Evolutionary conservation across 2,113 vertebrate genomes (phyloP).

Genomic region (Anoplopoma fimbria): DNA sequence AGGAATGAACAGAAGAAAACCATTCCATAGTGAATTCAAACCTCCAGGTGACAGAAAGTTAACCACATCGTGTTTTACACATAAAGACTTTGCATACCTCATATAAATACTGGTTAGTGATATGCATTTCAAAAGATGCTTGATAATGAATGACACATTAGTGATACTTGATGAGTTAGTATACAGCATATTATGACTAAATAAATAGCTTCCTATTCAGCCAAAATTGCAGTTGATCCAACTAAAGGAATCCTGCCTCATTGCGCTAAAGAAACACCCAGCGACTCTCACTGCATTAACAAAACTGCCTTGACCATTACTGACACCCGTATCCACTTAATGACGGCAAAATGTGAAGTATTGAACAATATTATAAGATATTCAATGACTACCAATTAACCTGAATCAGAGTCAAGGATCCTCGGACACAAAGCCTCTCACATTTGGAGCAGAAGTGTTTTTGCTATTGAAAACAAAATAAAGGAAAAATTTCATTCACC

Average conservation of each 20-base stretch:
- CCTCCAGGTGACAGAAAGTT: conserved; percentile 15
- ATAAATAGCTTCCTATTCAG: conserved; percentile 14
- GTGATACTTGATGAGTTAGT: conserved; percentile 38
- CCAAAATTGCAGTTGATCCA: neutral
- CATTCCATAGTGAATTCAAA: conserved; percentile 8
- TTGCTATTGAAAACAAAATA: conserved; percentile 14
- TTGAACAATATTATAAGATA: conserved; percentile 18
- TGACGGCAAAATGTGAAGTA: neutral
- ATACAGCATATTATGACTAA: conserved; percentile 3
- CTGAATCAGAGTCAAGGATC: conserved; percentile 49
- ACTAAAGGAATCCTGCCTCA: conserved; percentile 21
- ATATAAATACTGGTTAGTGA: neutral
- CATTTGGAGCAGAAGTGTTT: conserved; percentile 30
- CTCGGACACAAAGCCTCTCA: conserved; percentile 28
- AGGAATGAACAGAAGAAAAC: conserved; percentile 2
- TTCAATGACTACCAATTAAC: conserved; percentile 51
- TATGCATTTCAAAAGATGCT: conserved; percentile 27
- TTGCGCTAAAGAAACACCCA: neutral
- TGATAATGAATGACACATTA: conserved; percentile 23
- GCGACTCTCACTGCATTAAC: conserved; percentile 5
- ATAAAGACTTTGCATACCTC: conserved; percentile 22
- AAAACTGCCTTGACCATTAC: conserved; percentile 58
- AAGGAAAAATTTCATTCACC: neutral
- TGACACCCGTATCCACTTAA: conserved; percentile 4
- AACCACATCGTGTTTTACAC: conserved; percentile 13